Base-by-base conservation (phyloP, 2,113 vertebrate species). In the Catharus minimus region DNA sequence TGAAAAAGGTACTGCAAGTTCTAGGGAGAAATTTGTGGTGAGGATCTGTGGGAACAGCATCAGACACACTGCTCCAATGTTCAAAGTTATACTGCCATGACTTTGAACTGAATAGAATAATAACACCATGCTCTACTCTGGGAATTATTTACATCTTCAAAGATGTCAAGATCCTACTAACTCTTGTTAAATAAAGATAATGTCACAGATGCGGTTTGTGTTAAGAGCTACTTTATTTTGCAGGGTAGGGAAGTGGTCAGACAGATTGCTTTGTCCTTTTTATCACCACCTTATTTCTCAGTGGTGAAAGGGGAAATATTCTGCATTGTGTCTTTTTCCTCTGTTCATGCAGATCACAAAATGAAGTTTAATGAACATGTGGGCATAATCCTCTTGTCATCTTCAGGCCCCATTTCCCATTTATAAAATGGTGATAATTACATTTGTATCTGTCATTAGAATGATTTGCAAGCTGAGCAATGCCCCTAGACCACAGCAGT, bases 1-100 rank as follows among this genome's bases (percentile, higher is more conserved):
- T 96, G 98, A 98, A 58, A 96, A 91, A 84, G 98, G 98, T 99
- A 95, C 89, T 76, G 36, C 46, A 57, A 10, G 36, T 39, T 56
- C 41, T 58, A 46, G 77, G 47, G 50, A 56, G 55, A 56, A 78
- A 79, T 36, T 19, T 2, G 11, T 65, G n/a, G 26, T 60, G 62
- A 64, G 44, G 64, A 46, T 65, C 21, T 65, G 55, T 55, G 86
- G n/a, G 24, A 92, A 43, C 14, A 65, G 13, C 18, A 43, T 62
- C 13, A 71, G 72, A 66, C 11, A 38, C 20, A 20, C 17, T 38
- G 33, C 36, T 83, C 22, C 67, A 55, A 32, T 47, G 43, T 76
- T 90, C 33, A 49, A 75, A 61, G 41, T 55, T 30, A 20, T 27
- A 9, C 55, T 88, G 43, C 26, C 12, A 7, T 4, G 5, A 5